Conservation (phyloP, 2,888 invertebrate species). For the Agrochola litura region DNA sequence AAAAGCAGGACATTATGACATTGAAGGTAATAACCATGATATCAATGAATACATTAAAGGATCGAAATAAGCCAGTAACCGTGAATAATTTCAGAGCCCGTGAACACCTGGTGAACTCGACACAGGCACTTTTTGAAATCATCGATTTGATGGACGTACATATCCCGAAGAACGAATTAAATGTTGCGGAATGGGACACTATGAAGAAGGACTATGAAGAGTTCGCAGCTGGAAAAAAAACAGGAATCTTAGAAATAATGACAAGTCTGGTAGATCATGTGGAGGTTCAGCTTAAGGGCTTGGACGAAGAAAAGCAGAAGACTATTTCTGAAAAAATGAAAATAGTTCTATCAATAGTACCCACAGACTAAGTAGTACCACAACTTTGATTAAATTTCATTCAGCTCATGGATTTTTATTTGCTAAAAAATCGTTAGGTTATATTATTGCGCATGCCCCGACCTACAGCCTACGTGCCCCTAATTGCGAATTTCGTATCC, state of each 20-base stretch:
- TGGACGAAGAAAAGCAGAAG: too few relatives aligned
- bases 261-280: constrained; percentile 3
- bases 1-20: rapidly evolving
- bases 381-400: too few relatives aligned
- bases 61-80: constrained; percentile 69
- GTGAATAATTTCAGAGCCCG: constrained; percentile 37
- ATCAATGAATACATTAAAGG: constrained; percentile 63
- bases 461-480: too few relatives aligned
- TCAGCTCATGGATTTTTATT: too few relatives aligned
- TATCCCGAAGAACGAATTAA: constrained; percentile 62
- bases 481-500: too few relatives aligned
- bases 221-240: constrained; percentile 61
- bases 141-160: constrained; percentile 67
- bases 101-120: constrained; percentile 59
- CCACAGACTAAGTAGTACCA: too few relatives aligned
- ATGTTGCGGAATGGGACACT: constrained; percentile 65
- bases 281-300: too few relatives aligned
- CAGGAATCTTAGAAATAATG: constrained; percentile 62
- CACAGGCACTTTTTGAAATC: constrained; percentile 70
- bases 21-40: constrained; percentile 57
- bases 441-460: too few relatives aligned
- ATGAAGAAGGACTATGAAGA: constrained; percentile 59
- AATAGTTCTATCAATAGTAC: too few relatives aligned
- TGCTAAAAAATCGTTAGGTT: too few relatives aligned
- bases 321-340: too few relatives aligned